phyloP scores from a whole-genome alignment of 2,797 vertebrate species.

The Dermochelys coriacea region DNA sequence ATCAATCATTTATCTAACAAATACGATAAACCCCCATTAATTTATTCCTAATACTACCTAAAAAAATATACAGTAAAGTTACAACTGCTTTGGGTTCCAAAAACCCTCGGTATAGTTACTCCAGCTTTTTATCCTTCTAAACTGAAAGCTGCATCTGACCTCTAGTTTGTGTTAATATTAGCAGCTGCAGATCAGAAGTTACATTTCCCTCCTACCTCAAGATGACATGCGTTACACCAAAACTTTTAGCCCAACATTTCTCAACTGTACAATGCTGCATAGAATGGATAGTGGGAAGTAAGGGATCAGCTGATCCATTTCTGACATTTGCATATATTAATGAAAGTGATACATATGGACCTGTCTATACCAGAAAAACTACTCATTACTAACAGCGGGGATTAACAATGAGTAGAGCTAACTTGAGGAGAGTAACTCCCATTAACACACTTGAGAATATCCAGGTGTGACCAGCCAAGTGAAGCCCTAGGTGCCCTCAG shows the following conservation, averaged over 20 bases:
- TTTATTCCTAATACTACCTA: too few species aligned
- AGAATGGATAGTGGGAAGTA: not conserved
- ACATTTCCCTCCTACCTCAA: not conserved
- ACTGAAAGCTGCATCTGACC: not conserved
- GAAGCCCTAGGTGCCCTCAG: not conserved
- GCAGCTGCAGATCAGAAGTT: not conserved
- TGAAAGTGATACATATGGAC: not conserved
- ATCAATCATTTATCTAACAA: too few species aligned
- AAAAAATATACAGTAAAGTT: too few species aligned
- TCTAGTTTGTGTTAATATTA: not conserved
- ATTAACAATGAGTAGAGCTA: not conserved
- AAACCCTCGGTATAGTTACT: not conserved
- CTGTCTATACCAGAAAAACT: not conserved
- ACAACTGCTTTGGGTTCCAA: too few species aligned
- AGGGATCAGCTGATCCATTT: not conserved
- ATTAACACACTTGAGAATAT: not conserved
- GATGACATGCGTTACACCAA: not conserved
- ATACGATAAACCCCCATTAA: too few species aligned
- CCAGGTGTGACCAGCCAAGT: not conserved
- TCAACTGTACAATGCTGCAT: not conserved
- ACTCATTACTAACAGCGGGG: not conserved
- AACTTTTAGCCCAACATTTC: not conserved
- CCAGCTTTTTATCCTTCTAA: not conserved
- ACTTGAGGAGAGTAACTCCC: not conserved
- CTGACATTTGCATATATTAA: not conserved